Conservation (phyloP, 2,888 invertebrate genomes). For the Alsophila aescularia region DNA sequence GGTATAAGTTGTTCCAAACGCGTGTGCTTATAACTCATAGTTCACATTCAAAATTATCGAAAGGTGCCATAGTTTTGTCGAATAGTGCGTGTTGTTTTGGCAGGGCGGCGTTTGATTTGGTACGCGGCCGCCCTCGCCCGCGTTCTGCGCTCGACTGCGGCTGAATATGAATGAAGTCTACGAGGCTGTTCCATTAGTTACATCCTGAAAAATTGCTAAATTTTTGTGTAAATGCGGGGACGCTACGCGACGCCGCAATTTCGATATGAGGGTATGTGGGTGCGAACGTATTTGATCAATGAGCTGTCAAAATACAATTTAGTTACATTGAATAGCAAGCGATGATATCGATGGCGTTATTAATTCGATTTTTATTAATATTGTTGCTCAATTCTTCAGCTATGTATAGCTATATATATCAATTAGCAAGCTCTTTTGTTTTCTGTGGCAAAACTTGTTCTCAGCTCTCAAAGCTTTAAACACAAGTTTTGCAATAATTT, state of each 20-base stretch:
- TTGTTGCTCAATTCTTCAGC: too few species aligned
- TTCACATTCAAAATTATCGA: slow-evolving; percentile 12
- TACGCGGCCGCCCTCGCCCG: slow-evolving; percentile 61
- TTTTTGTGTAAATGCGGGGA: slow-evolving; percentile 38
- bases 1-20: not conserved
- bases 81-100: slow-evolving; percentile 24
- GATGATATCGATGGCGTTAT: slow-evolving; percentile 6
- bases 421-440: too few species aligned
- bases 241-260: slow-evolving; percentile 19
- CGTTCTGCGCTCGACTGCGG: slow-evolving; percentile 74
- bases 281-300: slow-evolving; percentile 33
- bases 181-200: slow-evolving; percentile 63
- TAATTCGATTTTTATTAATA: slow-evolving; percentile 12
- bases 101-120: slow-evolving; percentile 12
- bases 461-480: too few species aligned
- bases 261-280: slow-evolving; percentile 8
- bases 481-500: too few species aligned
- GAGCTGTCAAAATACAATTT: slow-evolving; percentile 36
- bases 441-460: too few species aligned
- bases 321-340: slow-evolving; percentile 26
- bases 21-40: slow-evolving; percentile 3
- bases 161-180: slow-evolving; percentile 55
- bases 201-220: slow-evolving; percentile 52
- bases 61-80: slow-evolving; percentile 13
- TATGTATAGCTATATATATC: too few species aligned